These are phyloP conservation scores for Struthio camelus DNA, from an alignment of 2,113 vertebrate species.

Conservation along the genomic window DNA sequence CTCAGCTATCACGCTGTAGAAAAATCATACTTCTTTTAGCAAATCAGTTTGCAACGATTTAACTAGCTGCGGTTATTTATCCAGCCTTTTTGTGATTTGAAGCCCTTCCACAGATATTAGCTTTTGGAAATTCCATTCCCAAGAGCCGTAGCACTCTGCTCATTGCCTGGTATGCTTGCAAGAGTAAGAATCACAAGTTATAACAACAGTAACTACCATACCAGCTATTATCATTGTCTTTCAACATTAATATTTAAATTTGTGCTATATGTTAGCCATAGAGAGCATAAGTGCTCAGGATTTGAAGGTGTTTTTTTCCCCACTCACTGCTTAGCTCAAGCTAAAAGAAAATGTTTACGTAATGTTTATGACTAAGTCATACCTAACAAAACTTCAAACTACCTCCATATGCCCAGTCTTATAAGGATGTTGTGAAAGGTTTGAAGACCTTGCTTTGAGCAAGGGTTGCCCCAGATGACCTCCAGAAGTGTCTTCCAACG, in stretches of 20 bases:
- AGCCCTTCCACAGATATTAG: background rate
- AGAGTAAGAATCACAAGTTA: background rate
- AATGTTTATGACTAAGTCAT: background rate
- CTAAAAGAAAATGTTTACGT: background rate
- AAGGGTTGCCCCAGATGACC: background rate
- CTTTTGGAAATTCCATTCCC: background rate
- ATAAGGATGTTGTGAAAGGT: background rate
- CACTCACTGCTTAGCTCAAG: background rate
- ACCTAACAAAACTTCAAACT: background rate
- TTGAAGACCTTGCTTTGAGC: background rate
- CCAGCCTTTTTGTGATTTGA: background rate
- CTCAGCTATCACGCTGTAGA: background rate
- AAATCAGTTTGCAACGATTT: background rate
- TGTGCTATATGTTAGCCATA: background rate
- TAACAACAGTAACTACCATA: background rate
- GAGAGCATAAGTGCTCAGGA: background rate
- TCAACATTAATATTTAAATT: background rate
- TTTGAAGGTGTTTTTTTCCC: background rate
- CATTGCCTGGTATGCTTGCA: background rate
- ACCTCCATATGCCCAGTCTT: background rate
- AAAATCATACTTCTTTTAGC: background rate
- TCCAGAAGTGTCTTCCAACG: constrained; percentile 17
- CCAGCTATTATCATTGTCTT: background rate
- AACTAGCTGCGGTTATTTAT: background rate
- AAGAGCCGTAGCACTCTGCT: background rate